A percentile compares a stretch with the other conserved stretches of the same genome.
These are phyloP conservation scores for Drosophila albomicans DNA, from an alignment of 1,140 invertebrate genomes.

Conservation along the genomic window DNA sequence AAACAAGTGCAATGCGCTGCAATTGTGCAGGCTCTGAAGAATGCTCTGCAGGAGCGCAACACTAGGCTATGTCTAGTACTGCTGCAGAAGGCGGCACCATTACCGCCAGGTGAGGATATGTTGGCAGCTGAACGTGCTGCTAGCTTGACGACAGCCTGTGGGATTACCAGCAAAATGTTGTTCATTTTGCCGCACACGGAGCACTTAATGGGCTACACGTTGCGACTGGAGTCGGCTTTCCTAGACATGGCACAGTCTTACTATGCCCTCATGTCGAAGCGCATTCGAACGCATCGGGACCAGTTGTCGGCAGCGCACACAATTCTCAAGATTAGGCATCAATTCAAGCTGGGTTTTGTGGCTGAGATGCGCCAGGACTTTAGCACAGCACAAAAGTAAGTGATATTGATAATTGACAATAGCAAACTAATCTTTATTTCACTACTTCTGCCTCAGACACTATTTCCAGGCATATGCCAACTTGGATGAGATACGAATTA, in stretches of 20 bases:
- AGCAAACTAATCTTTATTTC: not conserved
- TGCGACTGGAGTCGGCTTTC: constrained; percentile 95
- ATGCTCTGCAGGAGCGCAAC: constrained; percentile 88
- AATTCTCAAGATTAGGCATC: constrained; percentile 96
- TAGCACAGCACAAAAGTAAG: constrained; percentile 94
- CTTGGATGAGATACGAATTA: constrained; percentile 93
- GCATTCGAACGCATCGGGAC: constrained; percentile 94
- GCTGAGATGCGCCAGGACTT: constrained; percentile 97
- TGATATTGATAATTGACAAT: constrained; percentile 14
- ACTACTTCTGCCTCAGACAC: constrained; percentile 88
- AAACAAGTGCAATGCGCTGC: constrained; percentile 97
- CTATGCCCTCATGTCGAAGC: constrained; percentile 95
- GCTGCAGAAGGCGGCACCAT: constrained; percentile 92
- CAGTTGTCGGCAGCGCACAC: constrained; percentile 96
- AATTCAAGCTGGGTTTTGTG: constrained; percentile 98
- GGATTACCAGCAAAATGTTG: constrained; percentile 95
- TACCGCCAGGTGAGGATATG: constrained; percentile 93
- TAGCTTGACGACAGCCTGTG: constrained; percentile 94
- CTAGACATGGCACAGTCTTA: constrained; percentile 96
- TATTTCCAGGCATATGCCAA: constrained; percentile 97
- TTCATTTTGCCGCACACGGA: constrained; percentile 96
- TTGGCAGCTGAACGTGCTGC: constrained; percentile 94
- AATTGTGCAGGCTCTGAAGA: constrained; percentile 93
- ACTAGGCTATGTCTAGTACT: constrained; percentile 96
- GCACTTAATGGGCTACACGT: constrained; percentile 88